phyloP scores from a whole-genome alignment of 2,113 vertebrate genomes.

The Tachuris rubrigastra region DNA sequence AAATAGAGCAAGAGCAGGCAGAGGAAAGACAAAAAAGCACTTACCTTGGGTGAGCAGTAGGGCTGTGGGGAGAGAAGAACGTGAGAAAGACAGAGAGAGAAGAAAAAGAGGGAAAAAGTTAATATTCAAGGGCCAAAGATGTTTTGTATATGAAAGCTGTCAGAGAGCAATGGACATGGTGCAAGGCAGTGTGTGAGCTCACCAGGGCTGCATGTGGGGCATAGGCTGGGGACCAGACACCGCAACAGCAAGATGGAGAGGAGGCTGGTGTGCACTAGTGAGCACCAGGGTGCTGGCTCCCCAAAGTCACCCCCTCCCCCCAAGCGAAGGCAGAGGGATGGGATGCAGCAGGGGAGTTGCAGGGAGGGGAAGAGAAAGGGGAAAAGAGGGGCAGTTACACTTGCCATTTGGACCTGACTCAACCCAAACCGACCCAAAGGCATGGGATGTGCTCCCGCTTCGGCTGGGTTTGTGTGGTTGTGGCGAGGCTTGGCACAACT shows the following conservation, averaged over 20 bases:
- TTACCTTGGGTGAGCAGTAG: slow-evolving; percentile 82
- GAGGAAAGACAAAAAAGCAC: slow-evolving; percentile 50
- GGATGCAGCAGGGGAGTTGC: neutral
- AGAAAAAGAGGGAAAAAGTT: slow-evolving; percentile 69
- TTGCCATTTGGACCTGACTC: neutral
- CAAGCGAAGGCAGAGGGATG: neutral
- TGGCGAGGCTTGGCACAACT: rapidly evolving
- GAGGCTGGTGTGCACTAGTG: neutral
- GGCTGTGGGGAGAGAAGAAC: slow-evolving; percentile 69
- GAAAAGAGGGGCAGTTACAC: neutral
- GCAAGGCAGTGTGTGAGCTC: slow-evolving; percentile 9
- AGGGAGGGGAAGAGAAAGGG: neutral
- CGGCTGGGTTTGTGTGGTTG: neutral
- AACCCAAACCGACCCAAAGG: neutral
- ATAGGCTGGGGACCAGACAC: slow-evolving; percentile 41
- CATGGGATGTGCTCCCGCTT: rapidly evolving
- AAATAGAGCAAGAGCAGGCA: slow-evolving; percentile 19
- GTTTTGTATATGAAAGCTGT: slow-evolving; percentile 1
- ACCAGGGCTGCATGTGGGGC: slow-evolving; percentile 31
- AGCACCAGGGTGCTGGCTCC: neutral
- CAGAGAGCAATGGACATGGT: slow-evolving; percentile 39
- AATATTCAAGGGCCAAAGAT: slow-evolving; percentile 39
- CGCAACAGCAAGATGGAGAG: neutral
- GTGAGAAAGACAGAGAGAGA: slow-evolving; percentile 47
- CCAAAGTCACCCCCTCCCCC: neutral